Evolutionary conservation across 2,888 invertebrate species (phyloP), one percentile per base, ranked within the genome.

Genomic region (Anticlea derivata): DNA sequence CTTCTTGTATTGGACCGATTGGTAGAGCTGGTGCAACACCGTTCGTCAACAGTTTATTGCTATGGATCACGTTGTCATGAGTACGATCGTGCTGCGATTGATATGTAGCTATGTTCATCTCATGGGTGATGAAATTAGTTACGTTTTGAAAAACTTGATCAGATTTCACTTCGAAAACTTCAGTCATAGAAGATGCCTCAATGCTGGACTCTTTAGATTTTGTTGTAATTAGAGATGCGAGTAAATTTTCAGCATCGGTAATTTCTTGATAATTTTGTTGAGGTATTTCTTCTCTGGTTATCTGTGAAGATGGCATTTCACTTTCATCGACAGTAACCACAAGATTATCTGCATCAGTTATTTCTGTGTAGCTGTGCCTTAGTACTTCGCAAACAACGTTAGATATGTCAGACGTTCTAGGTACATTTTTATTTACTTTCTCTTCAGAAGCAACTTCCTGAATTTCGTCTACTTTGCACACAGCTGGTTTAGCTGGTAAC

Each of bases 211-310:
- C 59, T 31, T 50, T 61, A 22, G 68, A 64, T 30, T 60, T 67
- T 2, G 60, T 66, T 3, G 63, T 24, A 4, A 65, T 59, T 37
- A 60, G 56, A 22, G 37, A 38, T 23, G 70, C 79, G 3, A 73
- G 58, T 33, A 68, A 39, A 34, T 58, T 29, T 60, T 80, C 78
- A 4, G 78, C 73, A 52, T 76, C 77, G 30, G 47, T 59, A 29
- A 77, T 60, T 45, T 72, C 68, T 20, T 72, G 67, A 58, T 75
- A 75, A 43, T 48, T 68, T 26, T 61, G 46, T n/a, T 37, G 50
- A 5, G 50, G 53, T 1, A 10, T 35, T 51, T 53, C 45, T 40
- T 43, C 43, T 17, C 7, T 10, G 29, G 35, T 7, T 3, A 5
- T 12, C 31, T 22, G 7, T 3, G 17, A 17, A 41, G 7, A 27